These are phyloP conservation scores for Fragum sueziense DNA, from an alignment of 2,888 invertebrate species.

Conservation along the genomic window DNA sequence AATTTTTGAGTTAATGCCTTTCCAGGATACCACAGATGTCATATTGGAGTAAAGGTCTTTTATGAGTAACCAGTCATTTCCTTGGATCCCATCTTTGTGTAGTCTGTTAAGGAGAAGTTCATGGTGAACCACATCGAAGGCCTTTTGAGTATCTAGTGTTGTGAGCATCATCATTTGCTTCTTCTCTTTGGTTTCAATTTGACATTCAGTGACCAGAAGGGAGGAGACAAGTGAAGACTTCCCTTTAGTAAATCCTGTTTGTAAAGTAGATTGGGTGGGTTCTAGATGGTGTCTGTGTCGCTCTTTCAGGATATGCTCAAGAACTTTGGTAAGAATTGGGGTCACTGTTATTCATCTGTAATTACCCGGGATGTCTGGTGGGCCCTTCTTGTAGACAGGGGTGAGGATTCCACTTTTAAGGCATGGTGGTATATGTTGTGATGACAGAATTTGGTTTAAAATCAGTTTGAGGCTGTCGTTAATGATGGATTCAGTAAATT, in stretches of 20 bases:
- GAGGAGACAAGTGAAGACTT: background rate
- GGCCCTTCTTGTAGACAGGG: background rate
- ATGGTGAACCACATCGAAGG: slow-evolving; percentile 3
- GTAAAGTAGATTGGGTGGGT: background rate
- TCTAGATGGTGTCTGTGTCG: background rate
- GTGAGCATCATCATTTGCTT: background rate
- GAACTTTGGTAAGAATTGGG: background rate
- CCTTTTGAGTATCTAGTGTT: background rate
- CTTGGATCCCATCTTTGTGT: background rate
- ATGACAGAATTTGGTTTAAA: background rate
- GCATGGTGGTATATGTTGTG: background rate
- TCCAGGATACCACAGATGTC: slow-evolving; percentile 16
- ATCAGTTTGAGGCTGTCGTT: background rate
- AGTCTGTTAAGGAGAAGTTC: background rate
- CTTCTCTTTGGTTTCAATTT: background rate
- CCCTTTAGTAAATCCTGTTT: slow-evolving; percentile 4
- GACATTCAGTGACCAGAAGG: background rate
- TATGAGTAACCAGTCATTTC: background rate
- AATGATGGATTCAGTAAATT: background rate
- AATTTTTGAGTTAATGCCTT: background rate
- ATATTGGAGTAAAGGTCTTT: background rate
- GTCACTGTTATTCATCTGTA: background rate
- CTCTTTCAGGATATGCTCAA: background rate
- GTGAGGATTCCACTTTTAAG: background rate
- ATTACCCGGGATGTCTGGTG: background rate